Evolutionary conservation across 2,888 invertebrate species (phyloP), one percentile per base, ranked within the genome.

Genomic region (Eupithecia abbreviata): DNA sequence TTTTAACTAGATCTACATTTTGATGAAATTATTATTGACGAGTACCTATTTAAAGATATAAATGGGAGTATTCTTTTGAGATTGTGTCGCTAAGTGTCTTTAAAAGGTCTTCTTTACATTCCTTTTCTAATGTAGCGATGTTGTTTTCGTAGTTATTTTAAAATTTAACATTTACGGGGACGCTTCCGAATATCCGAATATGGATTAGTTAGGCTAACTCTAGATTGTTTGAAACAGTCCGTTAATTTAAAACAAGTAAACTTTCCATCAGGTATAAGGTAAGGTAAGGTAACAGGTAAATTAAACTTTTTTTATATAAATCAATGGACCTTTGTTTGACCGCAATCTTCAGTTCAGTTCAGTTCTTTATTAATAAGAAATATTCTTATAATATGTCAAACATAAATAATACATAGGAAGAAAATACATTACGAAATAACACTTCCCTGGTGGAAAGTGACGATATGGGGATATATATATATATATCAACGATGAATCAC

Each of bases 1-100:
- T 95, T 95, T 95, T 94, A 95, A 94, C 95, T 94, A 94, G 93
- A 95, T 95, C 94, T 95, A 95, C 95, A 95, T 95, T 94, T 95
- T 94, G 93, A 95, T 94, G 94, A 94, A 95, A 95, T 95, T 94
- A 95, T 95, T 95, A 95, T 94, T 94, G 94, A 94, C 93, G 91
- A 93, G 91, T 75, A 72, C 70, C 74, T 77, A 93, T 95, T 80
- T 82, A 80, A 78, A 82, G 78, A 79, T 91, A 91, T 91, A 92
- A 92, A 92, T 91, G 90, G 89, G 86, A 86, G 88, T 85, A 82
- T 88, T 88, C 87, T 88, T 92, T 90, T 77, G 86, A 87, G 93
- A 93, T 93, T 93, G 90, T 87, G 90, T 89, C 85, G 83, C 84
- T 88, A 87, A 89, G 80, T 81, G 82, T 86, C 85, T 47, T 42